Evolutionary conservation across 2,113 vertebrate species (phyloP).

Genomic region (Boleophthalmus pectinirostris): DNA sequence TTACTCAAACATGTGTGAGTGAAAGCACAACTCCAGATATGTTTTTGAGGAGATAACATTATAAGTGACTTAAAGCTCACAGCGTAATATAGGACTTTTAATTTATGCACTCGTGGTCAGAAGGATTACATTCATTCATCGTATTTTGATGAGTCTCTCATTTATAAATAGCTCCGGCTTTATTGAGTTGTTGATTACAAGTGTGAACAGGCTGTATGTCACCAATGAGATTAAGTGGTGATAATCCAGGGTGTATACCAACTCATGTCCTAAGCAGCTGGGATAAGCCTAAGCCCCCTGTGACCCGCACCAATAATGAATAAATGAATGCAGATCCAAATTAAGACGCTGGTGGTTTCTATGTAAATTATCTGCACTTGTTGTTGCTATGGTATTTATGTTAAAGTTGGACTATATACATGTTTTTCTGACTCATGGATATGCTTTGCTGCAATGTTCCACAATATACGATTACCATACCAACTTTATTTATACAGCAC

Average conservation of each 20-base stretch:
- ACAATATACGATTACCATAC: no score
- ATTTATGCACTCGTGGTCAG: not conserved
- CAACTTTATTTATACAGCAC: no score
- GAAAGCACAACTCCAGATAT: no score
- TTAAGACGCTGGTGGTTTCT: not conserved
- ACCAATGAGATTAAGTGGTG: conserved; percentile 6
- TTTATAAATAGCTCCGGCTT: not conserved
- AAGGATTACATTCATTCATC: not conserved
- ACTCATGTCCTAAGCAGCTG: conserved; percentile 6
- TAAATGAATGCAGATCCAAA: not conserved
- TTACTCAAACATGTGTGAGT: no score
- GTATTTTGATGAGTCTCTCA: not conserved
- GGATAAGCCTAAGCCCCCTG: conserved; percentile 4
- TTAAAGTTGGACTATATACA: not conserved
- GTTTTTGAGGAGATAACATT: no score
- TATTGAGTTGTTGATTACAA: not conserved
- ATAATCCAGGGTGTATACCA: conserved; percentile 8
- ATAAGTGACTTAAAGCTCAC: no score
- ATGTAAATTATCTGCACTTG: not conserved
- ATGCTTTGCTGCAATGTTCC: no score
- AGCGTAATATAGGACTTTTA: no score
- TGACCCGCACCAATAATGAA: conserved; percentile 5
- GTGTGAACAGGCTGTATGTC: conserved; percentile 9
- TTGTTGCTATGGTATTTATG: not conserved
- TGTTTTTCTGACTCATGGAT: no score